Percentiles rank a stretch among this genome's conserved stretches.
These are phyloP conservation scores for Leucophenga montana DNA, from an alignment of 2,888 invertebrate species.

Conservation along the genomic window DNA sequence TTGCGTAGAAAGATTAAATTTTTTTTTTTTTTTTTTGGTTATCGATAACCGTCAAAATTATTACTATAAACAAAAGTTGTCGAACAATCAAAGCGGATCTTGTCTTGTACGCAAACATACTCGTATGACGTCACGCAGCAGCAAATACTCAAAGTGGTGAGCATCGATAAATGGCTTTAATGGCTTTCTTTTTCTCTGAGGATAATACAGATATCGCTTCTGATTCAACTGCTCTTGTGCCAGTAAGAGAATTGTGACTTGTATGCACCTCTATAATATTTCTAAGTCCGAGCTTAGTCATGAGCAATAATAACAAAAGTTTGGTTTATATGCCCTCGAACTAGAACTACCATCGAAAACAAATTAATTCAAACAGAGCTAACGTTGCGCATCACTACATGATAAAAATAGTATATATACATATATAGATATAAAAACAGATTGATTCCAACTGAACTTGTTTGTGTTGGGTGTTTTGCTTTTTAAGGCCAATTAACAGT, in stretches of 20 bases:
- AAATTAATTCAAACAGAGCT: not conserved
- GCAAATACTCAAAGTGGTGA: too few relatives aligned
- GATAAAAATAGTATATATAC: not conserved
- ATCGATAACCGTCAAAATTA: not conserved
- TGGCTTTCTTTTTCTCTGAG: too few relatives aligned
- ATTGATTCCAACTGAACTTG: not conserved
- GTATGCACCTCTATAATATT: too few relatives aligned
- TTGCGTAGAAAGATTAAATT: not conserved
- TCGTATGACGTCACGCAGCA: not conserved
- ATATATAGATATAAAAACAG: not conserved
- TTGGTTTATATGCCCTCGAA: not conserved
- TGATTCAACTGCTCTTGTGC: too few relatives aligned
- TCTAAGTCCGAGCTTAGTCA: too few relatives aligned
- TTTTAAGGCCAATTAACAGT: slow-evolving; percentile 43
- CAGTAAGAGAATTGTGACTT: too few relatives aligned
- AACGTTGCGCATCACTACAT: not conserved
- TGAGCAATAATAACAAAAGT: too few relatives aligned
- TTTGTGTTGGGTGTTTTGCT: not conserved
- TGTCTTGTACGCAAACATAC: not conserved
- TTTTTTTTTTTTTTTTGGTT: too few relatives aligned
- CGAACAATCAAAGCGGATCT: not conserved
- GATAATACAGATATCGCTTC: too few relatives aligned
- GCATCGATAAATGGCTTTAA: too few relatives aligned
- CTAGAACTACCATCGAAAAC: not conserved
- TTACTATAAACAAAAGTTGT: not conserved